Base-by-base conservation (phyloP, 35 echinoderm and acorn worm genomes). In the Acanthaster planci region DNA sequence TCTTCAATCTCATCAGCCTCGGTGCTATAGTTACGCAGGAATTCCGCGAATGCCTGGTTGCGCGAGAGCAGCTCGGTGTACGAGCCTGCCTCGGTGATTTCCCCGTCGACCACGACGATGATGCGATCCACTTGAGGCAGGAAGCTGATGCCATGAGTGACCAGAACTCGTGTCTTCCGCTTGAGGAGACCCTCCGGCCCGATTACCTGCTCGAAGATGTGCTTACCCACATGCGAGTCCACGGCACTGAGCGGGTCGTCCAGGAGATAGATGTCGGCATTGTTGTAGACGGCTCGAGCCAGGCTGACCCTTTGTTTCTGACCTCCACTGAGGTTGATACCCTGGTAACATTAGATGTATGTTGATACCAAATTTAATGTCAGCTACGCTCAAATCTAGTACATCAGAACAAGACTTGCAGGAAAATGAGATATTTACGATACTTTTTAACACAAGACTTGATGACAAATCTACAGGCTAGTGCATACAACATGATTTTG, bases 171-270 rank as follows among this genome's bases (percentile, higher is more conserved):
- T 3, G 94, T 92, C 94, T 97, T 95, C 31, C 88, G 87, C 78
- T 91, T 91, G 8, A 95, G 78, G n/a, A 95, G 84, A 9, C 93
- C 93, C n/a, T 85, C 37, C 26, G 93, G 93, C 55, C 93, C 93
- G 14, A 95, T 85, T 39, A 95, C 93, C 40, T 95, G 52, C 19
- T 92, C 90, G 86, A 97, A 97, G 38, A 97, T 97, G 57, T 97
- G 93, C 44, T 92, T 97, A 8, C 90, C 93, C 2, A 97, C 93
- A 55, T 97, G 89, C 7, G 89, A 82, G 85, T 97, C 93, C 36
- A 97, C 93, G n/a, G 93, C 93, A 83, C 93, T 97, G 58, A 97
- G 56, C 5, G 93, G 93, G 53, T 97, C 93, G 82, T 97, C 93
- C 2, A 97, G 60, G 19, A 92, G 78, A 51, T 92, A 97, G 17